Conservation (phyloP, 2,113 vertebrate genomes). For the Haplochromis vanheusdeni region DNA sequence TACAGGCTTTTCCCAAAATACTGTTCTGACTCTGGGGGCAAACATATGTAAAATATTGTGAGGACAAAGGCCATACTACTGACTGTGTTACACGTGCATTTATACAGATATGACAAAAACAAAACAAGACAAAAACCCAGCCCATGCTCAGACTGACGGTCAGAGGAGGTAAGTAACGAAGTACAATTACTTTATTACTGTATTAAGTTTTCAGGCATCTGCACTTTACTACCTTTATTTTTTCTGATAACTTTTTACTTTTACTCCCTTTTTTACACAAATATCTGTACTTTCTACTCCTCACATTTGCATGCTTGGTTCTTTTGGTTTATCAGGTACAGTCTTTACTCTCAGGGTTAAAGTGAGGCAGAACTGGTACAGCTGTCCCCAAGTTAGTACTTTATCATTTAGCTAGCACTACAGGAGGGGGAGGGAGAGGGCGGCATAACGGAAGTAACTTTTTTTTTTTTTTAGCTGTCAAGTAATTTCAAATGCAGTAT, state of each 20-base stretch:
- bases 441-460: no score
- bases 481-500: not conserved
- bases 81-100: not conserved
- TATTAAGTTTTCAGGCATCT: not conserved
- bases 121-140: not conserved
- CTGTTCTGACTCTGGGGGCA: not conserved
- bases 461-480: not conserved
- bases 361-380: not conserved
- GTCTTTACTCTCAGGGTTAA: not conserved
- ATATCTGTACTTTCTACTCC: not conserved
- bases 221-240: not conserved
- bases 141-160: rapidly evolving
- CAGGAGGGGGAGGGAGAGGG: rapidly evolving
- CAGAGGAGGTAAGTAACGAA: not conserved
- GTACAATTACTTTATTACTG: not conserved
- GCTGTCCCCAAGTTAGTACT: not conserved
- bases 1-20: rapidly evolving
- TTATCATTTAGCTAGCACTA: not conserved
- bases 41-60: not conserved
- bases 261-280: not conserved
- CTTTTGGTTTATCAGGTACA: not conserved
- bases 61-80: not conserved
- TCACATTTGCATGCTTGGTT: not conserved
- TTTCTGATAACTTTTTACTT: not conserved
- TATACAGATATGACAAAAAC: not conserved